Base-by-base conservation (phyloP, 2,113 vertebrate genomes). In the Alligator sinensis region DNA sequence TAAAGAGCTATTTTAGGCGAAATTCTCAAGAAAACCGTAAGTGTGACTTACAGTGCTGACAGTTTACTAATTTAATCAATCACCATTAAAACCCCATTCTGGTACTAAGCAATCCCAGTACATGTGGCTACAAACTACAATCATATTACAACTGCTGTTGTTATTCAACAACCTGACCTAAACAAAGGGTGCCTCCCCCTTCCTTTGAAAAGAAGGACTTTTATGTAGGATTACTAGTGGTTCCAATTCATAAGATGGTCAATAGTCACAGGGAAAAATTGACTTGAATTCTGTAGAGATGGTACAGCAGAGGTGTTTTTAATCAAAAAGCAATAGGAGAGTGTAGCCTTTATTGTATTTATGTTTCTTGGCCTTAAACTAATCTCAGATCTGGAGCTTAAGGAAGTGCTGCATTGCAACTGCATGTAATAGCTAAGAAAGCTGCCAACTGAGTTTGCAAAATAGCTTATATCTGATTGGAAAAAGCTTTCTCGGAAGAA, bases 61-160 rank as follows among this genome's bases (percentile, higher is more conserved):
- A 95, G 81, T 74, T 94, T 82, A 95, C 86, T 82, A 88, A 72
- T 95, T 94, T 78, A 78, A 96, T 96, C 96, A 89, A 95, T 95
- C 92, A 89, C 88, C 88, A 92, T 94, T 93, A 95, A 96, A 96
- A 83, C 28, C 89, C 95, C 90, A 85, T 95, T 96, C 92, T 89
- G 58, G 84, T 95, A 66, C 88, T 89, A 92, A 63, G 82, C 91
- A 75, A 54, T 86, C 11, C 68, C 58, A 27, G 57, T 82, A 77
- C 76, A 91, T 88, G 72, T 81, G 86, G 34, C 81, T 28, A 76
- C 84, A 79, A 82, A 90, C 70, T 91, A 90, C 75, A 89, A 95
- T 77, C 60, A 30, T 10, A 38, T 90, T 87, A 64, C 55, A 25
- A 0, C 1, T 80, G 27, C 74, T 86, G 9, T 78, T 81, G 30